Base-by-base conservation (phyloP, 2,797 vertebrate genomes). In the Gephyroberyx darwinii region DNA sequence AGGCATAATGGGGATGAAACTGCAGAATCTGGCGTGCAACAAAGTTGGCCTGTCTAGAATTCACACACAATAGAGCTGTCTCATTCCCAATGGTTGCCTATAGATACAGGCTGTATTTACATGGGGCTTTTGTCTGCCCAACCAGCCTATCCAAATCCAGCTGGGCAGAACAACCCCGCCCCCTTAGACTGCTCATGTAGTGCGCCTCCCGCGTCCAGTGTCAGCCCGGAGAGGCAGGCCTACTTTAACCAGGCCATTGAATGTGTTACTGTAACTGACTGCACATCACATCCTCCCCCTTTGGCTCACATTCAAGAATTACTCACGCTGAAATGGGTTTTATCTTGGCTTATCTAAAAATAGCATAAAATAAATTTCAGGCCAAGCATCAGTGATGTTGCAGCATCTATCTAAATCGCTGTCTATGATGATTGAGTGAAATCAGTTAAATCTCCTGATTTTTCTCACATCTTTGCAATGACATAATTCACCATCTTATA, bases 31-130 rank as follows among this genome's bases (percentile, higher is more conserved):
- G 73, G 54, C 74, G 19, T 0, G 65, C 76, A 89, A 87, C 81
- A 86, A 82, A 84, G 86, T 88, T 85, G 82, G 64, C 73, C 69
- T 78, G 89, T 91, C 78, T 84, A 88, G 87, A 89, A 88, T 79
- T 71, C 74, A 16, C 74, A 64, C 84, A 91, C 89, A 93, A 93
- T 88, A 80, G 90, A 86, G 78, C 81, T 63, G 77, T 83, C 79
- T 92, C 91, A 90, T 92, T 92, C 87, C 69, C 86, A 77, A 67
- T 8, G 81, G 91, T 93, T 91, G 88, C 91, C 92, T 82, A 86
- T 90, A 91, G 92, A 91, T 85, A 92, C 90, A 13, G 69, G 83
- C 63, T 54, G 82, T 85, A 82, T 93, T 91, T 92, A 89, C 88
- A 86, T 86, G 75, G 83, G 69, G 80, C 88, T 86, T 91, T 92